Evolutionary conservation across 2,113 vertebrate genomes (phyloP), one percentile per base, ranked within the genome.

Genomic region (Lophius piscatorius): DNA sequence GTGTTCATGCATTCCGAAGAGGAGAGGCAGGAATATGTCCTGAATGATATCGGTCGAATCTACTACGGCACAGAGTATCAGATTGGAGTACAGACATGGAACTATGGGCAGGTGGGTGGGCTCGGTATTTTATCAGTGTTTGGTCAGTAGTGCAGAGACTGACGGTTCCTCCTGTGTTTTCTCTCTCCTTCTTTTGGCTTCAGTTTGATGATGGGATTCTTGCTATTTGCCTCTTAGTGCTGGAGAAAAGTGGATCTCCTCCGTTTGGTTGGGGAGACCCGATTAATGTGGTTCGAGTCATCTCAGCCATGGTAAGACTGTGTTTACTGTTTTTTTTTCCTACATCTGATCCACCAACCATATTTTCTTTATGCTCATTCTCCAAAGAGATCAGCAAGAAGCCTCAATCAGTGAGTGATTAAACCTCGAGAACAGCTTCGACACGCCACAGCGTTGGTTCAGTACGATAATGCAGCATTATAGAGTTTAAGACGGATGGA

Each of bases 1-100:
- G 94, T 96, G 16, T 95, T 91, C 33, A 85, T 98, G 93, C 89
- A 94, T 16, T 75, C 81, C 0, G 94, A 94, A 10, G 69, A 87
- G 0, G 92, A 92, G 88, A 87, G 86, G 14, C 76, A 89, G 54
- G 95, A 98, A 56, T 98, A 95, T 1, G 89, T 98, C 24, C 82
- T 96, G 0, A 97, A 93, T 9, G 95, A 97, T 18, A 84, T 86
- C 0, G 95, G 95, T 1, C 83, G 35, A 20, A 92, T 96, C 60
- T 97, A 95, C 84, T 97, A 98, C 0, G 95, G 95, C 47, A 97
- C 95, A 0, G 82, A 94, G 60, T 69, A 88, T 1, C 95, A 98
- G 81, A 96, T 98, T 34, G 94, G 92, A 1, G 92, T 81, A 28
- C 84, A 94, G 1, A 92, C 93, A 1, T 98, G 95, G 95, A 91